A percentile compares a stretch with the other conserved stretches of the same genome.
phyloP scores from a whole-genome alignment of 2,797 vertebrate species.

The Sciurus vulgaris region DNA sequence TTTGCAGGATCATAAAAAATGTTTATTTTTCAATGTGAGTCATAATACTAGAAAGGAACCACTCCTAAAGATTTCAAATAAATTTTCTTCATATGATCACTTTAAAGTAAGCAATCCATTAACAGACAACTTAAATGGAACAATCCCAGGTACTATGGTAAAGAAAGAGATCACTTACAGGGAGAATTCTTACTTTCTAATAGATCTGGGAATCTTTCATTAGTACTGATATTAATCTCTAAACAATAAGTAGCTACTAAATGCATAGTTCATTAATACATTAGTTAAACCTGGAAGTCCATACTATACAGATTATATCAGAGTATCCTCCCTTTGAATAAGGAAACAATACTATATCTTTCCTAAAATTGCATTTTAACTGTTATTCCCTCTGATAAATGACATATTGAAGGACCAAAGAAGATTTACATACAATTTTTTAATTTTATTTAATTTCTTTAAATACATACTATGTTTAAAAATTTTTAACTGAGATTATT shows the following conservation, averaged over 20 bases:
- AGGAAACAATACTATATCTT: neutral
- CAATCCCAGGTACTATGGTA: neutral
- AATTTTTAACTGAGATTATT: conserved; percentile 3
- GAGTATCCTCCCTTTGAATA: neutral
- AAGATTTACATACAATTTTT: neutral
- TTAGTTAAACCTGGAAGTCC: neutral
- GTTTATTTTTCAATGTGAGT: neutral
- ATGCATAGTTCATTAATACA: neutral
- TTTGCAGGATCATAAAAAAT: neutral
- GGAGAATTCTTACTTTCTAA: neutral
- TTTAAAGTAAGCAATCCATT: neutral
- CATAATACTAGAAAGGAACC: neutral
- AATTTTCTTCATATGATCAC: neutral
- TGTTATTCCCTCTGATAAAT: neutral
- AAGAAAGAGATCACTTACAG: neutral
- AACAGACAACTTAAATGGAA: neutral
- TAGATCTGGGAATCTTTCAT: neutral
- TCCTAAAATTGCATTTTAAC: neutral
- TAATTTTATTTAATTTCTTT: neutral
- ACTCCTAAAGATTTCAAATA: neutral
- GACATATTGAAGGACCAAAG: neutral
- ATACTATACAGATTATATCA: neutral
- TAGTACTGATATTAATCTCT: neutral
- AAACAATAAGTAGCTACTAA: neutral
- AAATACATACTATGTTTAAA: neutral